Evolutionary conservation across 1,140 invertebrate genomes (phyloP), one percentile per base, ranked within the genome.

Genomic region (Oncopodura yosiiana): DNA sequence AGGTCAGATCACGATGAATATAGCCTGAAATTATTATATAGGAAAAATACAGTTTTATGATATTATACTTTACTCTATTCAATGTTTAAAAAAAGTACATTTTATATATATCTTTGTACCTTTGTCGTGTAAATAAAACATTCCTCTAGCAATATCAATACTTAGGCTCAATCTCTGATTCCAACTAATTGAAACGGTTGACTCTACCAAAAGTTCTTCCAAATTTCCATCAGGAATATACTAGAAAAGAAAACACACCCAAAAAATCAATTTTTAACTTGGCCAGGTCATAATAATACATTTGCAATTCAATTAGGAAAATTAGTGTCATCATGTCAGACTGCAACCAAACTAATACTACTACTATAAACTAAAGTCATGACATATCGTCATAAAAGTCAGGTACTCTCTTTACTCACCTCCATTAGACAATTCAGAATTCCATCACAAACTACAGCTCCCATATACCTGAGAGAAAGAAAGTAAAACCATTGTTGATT

Each of bases 371-470:
- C n/a, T n/a, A n/a, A n/a, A n/a, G n/a, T n/a, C n/a, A n/a, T n/a
- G n/a, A 30, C 18, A 9, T 14, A 26, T 32, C 19, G 19, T 21
- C 18, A 43, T 24, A 44, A 3, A 19, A 51, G 19, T 19, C 37
- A 41, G 14, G 34, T 21, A 11, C 11, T 9, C 5, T 19, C 12
- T 18, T 48, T 44, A 59, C 68, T 73, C 70, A 80, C 78, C 73
- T 95, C 90, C 53, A 90, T 94, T 38, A 95, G 75, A 16, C 91
- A 90, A 73, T 95, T 91, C 42, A 95, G 77, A 68, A 94, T 90
- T 38, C 90, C 91, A 73, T 94, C 88, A 71, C 94, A 88, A 23
- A 95, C 91, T 73, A 91, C 94, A n/a, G 91, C 91, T 41, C 91
- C 92, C 82, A 89, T 87, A 71, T 94, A 94, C 68, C 87, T 92